Evolutionary conservation across 2,113 vertebrate species (phyloP), one percentile per base, ranked within the genome.

Genomic region (Vulpes vulpes): DNA sequence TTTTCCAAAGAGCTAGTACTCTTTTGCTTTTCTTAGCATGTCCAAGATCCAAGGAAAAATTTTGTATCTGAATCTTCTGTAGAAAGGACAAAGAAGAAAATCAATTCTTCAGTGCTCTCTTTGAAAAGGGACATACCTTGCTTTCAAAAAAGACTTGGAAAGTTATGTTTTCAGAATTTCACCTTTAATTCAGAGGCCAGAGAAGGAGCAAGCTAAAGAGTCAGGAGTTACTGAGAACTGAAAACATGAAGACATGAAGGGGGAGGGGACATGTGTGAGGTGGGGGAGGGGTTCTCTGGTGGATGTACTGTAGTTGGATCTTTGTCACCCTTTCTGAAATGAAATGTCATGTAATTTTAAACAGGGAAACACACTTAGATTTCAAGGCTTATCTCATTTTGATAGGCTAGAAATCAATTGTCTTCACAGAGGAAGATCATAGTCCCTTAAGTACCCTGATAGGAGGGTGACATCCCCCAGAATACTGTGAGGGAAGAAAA

Each of bases 281-380:
- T 23, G 0, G 1, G 9, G 9, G 9, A 65, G 19, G 9, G 15
- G 14, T 0, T 30, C 0, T 7, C 1, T 71, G 19, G 3, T 55
- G 7, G 22, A 59, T 23, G 11, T 19, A 6, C 27, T 67, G 5
- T 11, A 0, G 14, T 8, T 3, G 6, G 11, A 11, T 19, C 16
- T 84, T 12, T 71, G 17, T 14, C 27, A 57, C 2, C 1, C 2
- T 22, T 19, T 83, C n/a, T 82, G 8, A 78, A 78, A 78, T 78
- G 43, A 78, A 17, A 17, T 30, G 25, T 51, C 14, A 51, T 49
- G 43, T 49, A 76, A 10, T 22, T 1, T 1, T 25, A 59, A 32
- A 87, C 17, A 8, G n/a, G 38, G 11, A 57, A 79, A 62, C 55
- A 49, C 22, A 4, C 14, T 11, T 43, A 22, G 10, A 11, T 19